A percentile compares a stretch with the other conserved stretches of the same genome.
Evolutionary conservation across 2,888 invertebrate genomes (phyloP).

Genomic region (Erebia aethiops): DNA sequence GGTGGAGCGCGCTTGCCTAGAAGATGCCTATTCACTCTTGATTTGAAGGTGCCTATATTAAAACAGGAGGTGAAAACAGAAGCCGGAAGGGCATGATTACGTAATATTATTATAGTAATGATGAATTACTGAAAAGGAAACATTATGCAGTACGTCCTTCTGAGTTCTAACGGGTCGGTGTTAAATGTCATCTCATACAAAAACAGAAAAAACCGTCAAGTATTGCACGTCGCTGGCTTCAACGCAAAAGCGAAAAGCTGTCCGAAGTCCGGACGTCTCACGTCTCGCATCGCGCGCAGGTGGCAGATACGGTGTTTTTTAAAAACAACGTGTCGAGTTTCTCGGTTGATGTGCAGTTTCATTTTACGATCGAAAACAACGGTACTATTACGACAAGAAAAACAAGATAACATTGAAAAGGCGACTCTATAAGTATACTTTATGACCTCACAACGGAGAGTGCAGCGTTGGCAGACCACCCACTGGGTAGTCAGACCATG

Average conservation of each 20-base stretch:
- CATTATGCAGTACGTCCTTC: not conserved
- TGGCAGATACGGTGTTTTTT: conserved; percentile 10
- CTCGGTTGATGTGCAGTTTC: conserved; percentile 3
- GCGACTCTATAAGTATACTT: not conserved
- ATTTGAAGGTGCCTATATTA: too few species aligned
- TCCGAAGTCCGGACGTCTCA: not conserved
- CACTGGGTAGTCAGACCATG: too few species aligned
- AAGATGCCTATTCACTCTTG: too few species aligned
- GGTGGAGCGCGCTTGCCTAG: too few species aligned
- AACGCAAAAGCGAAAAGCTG: not conserved
- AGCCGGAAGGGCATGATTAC: too few species aligned
- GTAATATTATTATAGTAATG: too few species aligned
- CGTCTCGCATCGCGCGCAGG: not conserved
- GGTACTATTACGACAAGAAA: not conserved
- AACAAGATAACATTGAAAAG: not conserved
- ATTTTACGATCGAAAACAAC: conserved; percentile 14
- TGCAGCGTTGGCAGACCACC: too few species aligned
- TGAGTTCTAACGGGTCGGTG: not conserved
- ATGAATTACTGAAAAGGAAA: not conserved
- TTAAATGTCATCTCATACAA: not conserved
- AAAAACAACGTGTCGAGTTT: conserved; percentile 3
- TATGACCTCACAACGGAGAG: too few species aligned
- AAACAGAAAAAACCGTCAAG: not conserved
- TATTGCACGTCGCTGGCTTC: not conserved
- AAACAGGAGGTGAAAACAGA: too few species aligned